Base-by-base conservation (phyloP, 2,888 invertebrate genomes). In the Aphidius colemani region DNA sequence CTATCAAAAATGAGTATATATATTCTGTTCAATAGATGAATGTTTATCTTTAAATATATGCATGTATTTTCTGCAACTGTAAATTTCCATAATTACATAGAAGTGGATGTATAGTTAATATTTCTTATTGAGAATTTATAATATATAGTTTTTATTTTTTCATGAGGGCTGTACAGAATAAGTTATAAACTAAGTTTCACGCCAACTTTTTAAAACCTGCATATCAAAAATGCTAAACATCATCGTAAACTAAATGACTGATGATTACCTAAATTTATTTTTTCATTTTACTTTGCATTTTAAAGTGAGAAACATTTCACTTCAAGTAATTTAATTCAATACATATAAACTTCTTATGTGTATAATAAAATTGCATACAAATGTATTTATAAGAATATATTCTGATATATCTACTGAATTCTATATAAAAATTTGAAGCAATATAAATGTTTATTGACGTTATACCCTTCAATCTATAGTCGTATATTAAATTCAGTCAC, bases 81-180 rank as follows among this genome's bases (percentile, higher is more conserved):
- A 39, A 7, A 75, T 75, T 74, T 74, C 71, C 73, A 74, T 75
- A 75, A 75, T 74, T 70, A 72, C 70, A 71, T 71, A 68, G 69
- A 69, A 66, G 68, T 60, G 65, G 55, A 66, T 63, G 50, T 11
- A 51, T 56, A 57, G 49, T 53, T 66, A 69, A 61, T 72, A 69
- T 70, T 72, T 71, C 69, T 72, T 71, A 72, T 72, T 63, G 63
- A 63, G 72, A 74, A 75, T 73, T 74, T 73, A 75, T 73, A 74
- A 75, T 68, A 75, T 68, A 69, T 30, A 30, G 3, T 30, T 30
- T 5, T n/a, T n/a, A n/a, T n/a, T 30, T 30, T 30, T 30, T 30
- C 5, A 30, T 30, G 30, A 69, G 70, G 43, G 57, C 71, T 67
- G 67, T 71, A 30, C 4, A 30, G 30, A 30, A 30, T 30, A 30